These are phyloP conservation scores for Artibeus jamaicensis DNA, from an alignment of 2,797 vertebrate genomes.

Conservation along the genomic window DNA sequence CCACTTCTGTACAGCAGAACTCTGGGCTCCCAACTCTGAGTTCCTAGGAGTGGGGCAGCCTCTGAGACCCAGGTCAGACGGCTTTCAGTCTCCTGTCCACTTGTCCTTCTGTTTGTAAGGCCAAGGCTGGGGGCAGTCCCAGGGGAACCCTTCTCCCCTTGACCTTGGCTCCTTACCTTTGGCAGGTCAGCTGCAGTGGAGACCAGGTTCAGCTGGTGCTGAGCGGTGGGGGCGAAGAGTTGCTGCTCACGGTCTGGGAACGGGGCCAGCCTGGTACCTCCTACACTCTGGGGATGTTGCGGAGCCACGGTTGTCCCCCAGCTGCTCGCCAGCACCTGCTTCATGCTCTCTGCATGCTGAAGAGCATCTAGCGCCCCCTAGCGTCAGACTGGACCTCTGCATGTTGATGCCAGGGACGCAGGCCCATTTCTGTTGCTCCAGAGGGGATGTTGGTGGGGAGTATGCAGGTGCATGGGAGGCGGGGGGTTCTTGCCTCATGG, in stretches of 20 bases:
- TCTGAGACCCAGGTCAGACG: not conserved
- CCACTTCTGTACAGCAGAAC: accelerated
- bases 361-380: not conserved
- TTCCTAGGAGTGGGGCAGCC: too few relatives aligned
- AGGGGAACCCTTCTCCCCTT: accelerated
- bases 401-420: not conserved
- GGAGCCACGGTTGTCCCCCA: not conserved
- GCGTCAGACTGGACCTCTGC: not conserved
- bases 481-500: not conserved
- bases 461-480: accelerated
- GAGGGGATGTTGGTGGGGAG: too few relatives aligned
- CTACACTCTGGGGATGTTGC: not conserved
- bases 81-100: accelerated
- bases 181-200: constrained; percentile 52
- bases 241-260: constrained; percentile 48
- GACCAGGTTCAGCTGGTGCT: constrained; percentile 45
- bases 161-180: not conserved
- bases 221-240: accelerated
- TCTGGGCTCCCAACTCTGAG: not conserved
- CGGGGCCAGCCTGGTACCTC: not conserved
- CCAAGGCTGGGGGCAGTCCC: not conserved
- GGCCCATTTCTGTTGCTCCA: too few relatives aligned
- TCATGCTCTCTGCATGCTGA: not conserved
- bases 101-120: accelerated
- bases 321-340: not conserved